These are phyloP conservation scores for Drosophila borborema DNA, from an alignment of 2,888 invertebrate genomes.

Conservation along the genomic window DNA sequence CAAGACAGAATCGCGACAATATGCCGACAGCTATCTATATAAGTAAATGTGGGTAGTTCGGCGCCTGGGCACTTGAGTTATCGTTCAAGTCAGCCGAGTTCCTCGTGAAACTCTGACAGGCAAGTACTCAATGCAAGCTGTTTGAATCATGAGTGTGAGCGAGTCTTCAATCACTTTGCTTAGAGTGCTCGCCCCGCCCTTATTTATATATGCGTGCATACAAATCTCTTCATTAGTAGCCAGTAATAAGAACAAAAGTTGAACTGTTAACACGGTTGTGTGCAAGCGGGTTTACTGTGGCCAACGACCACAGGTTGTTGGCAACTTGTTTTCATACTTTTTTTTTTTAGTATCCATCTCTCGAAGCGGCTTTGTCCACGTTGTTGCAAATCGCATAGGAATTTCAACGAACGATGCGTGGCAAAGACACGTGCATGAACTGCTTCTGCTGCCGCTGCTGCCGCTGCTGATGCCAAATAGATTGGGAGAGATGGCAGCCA, in stretches of 20 bases:
- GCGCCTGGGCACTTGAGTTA: neutral
- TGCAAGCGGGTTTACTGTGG: constrained; percentile 2
- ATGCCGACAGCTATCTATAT: constrained; percentile 21
- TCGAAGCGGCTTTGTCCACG: constrained; percentile 13
- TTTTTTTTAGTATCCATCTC: too few species aligned
- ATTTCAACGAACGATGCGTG: constrained; percentile 36
- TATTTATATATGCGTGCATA: constrained; percentile 49
- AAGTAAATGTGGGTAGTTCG: neutral
- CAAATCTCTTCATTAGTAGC: constrained; percentile 50
- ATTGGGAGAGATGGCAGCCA: constrained; percentile 9
- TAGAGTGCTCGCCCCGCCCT: constrained; percentile 1
- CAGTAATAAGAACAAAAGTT: constrained; percentile 12
- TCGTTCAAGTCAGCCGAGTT: constrained; percentile 37
- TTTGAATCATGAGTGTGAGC: constrained; percentile 2
- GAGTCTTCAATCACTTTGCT: constrained; percentile 4
- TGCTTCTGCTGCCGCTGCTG: neutral
- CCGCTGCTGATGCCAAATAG: neutral
- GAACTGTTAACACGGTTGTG: neutral
- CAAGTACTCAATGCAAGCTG: neutral
- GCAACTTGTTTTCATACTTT: constrained; percentile 9
- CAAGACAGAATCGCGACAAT: constrained; percentile 28
- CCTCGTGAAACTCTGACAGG: constrained; percentile 26
- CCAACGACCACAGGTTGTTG: constrained; percentile 7
- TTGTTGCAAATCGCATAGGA: constrained; percentile 19
- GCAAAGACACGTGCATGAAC: constrained; percentile 45